Evolutionary conservation across 2,888 invertebrate genomes (phyloP).

Genomic region (Anarsia innoxiella): DNA sequence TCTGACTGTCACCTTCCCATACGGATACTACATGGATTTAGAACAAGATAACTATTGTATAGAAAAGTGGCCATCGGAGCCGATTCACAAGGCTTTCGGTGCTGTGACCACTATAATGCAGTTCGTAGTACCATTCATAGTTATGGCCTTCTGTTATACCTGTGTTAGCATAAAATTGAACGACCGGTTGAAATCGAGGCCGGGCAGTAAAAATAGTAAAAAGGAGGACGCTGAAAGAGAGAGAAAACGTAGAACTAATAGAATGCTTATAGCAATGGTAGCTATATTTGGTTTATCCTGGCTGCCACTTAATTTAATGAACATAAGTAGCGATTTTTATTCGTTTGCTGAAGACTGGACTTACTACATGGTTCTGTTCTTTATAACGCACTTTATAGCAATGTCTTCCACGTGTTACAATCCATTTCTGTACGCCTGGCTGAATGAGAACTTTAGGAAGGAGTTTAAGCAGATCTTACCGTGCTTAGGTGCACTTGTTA

Average conservation of each 20-base stretch:
- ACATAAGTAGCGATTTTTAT: constrained; percentile 82
- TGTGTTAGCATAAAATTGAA: constrained; percentile 86
- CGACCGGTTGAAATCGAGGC: constrained; percentile 82
- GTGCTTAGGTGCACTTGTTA: constrained; percentile 71
- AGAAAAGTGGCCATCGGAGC: constrained; percentile 87
- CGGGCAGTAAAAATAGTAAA: constrained; percentile 82
- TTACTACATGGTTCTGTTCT: constrained; percentile 85
- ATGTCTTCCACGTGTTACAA: constrained; percentile 97
- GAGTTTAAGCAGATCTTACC: constrained; percentile 88
- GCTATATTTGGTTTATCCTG: constrained; percentile 91
- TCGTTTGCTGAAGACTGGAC: constrained; percentile 78
- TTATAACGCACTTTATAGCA: constrained; percentile 88
- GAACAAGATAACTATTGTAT: constrained; percentile 75
- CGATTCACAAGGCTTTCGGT: constrained; percentile 83
- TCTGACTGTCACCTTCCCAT: constrained; percentile 86
- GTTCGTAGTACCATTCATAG: constrained; percentile 89
- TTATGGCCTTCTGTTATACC: constrained; percentile 90
- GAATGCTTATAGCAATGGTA: constrained; percentile 95
- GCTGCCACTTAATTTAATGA: constrained; percentile 88
- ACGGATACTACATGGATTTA: constrained; percentile 86
- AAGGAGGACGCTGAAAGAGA: constrained; percentile 87
- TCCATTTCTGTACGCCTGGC: constrained; percentile 95
- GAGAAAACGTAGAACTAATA: constrained; percentile 86
- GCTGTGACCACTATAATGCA: constrained; percentile 87
- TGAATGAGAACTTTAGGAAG: constrained; percentile 95